A percentile compares a stretch with the other conserved stretches of the same genome.
Conservation (phyloP, 2,888 invertebrate genomes). For the Bugula neritina region DNA sequence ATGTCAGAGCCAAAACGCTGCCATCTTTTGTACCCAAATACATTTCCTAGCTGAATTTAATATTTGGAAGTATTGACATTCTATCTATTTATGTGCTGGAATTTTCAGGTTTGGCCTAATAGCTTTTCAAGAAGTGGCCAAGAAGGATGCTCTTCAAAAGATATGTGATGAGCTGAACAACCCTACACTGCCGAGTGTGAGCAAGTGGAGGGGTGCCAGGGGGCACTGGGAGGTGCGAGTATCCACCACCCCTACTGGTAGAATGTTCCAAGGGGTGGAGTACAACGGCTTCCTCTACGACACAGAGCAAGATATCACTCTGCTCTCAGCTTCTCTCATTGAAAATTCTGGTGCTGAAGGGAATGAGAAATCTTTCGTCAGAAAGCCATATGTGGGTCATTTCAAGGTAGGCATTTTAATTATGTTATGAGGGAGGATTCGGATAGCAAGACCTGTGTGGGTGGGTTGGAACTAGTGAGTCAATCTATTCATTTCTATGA, state of each 20-base stretch:
- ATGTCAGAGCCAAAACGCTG: no score
- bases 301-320: constrained; percentile 39
- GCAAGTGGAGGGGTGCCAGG: constrained; percentile 53
- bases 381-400: constrained; percentile 39
- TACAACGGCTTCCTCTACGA: constrained; percentile 49
- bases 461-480: no score
- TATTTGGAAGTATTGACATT: no score
- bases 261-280: constrained; percentile 40
- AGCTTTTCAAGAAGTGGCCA: constrained; percentile 68
- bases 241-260: constrained; percentile 39
- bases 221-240: constrained; percentile 60
- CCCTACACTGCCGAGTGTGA: constrained; percentile 45
- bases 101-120: constrained; percentile 65
- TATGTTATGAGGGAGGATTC: no score
- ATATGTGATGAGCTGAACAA: constrained; percentile 48
- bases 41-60: no score
- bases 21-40: no score
- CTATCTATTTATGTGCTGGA: no score
- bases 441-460: no score
- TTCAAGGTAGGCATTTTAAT: constrained; percentile 37
- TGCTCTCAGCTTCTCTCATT: constrained; percentile 37
- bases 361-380: constrained; percentile 34
- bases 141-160: constrained; percentile 64
- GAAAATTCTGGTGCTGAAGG: constrained; percentile 32
- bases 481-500: no score